Percentiles rank a stretch among this genome's conserved stretches.
Evolutionary conservation across 1,140 invertebrate genomes (phyloP).

Genomic region (Gonatopus flavifemur): DNA sequence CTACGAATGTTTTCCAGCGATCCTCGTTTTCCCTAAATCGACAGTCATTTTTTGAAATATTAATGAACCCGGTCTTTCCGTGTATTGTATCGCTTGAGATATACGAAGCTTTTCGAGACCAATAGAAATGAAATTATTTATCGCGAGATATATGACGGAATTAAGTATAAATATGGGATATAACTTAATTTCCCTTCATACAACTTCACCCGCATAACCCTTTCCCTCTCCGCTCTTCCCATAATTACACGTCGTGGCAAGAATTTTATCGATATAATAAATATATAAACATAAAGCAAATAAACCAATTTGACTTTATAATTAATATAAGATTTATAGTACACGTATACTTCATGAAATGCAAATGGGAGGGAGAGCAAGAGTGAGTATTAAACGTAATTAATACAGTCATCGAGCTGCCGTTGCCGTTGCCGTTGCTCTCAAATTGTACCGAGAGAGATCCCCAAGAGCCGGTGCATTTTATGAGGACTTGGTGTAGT

Average conservation of each 20-base stretch:
- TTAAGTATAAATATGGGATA: no score
- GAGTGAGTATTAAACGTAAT: constrained; percentile 11
- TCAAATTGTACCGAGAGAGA: not conserved
- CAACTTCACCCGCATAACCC: no score
- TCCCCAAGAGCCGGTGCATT: constrained; percentile 1
- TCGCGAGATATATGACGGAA: no score
- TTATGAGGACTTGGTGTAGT: not conserved
- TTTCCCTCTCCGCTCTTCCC: not conserved
- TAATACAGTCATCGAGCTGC: constrained; percentile 23
- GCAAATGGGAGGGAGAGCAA: constrained; percentile 3
- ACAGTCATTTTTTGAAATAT: no score
- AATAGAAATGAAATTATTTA: no score
- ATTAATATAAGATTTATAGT: constrained; percentile 2
- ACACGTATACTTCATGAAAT: not conserved
- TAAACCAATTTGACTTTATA: not conserved
- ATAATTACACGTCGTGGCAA: constrained; percentile 4
- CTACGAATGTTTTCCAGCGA: no score
- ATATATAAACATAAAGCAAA: not conserved
- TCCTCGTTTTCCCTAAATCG: no score
- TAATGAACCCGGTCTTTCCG: no score
- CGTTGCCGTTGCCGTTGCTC: not conserved
- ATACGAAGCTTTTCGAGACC: no score
- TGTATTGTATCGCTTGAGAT: no score
- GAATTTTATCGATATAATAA: constrained; percentile 1
- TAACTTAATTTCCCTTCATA: no score